phyloP scores from a whole-genome alignment of 1,140 invertebrate species.

The Nephila pilipes region DNA sequence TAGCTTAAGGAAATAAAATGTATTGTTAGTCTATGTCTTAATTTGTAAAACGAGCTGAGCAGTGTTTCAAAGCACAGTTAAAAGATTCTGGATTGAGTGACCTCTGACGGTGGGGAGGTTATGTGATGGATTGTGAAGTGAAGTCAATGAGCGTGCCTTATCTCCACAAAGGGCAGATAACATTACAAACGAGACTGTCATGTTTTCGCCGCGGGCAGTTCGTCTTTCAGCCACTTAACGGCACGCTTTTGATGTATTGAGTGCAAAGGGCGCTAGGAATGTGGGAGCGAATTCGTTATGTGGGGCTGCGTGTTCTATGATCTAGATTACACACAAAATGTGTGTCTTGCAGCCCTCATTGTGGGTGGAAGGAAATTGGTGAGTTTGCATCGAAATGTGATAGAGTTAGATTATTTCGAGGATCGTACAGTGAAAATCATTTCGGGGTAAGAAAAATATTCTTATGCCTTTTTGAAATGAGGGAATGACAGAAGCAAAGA shows the following conservation, averaged over 20 bases:
- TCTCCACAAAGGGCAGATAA: constrained; percentile 8
- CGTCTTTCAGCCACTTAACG: constrained; percentile 19
- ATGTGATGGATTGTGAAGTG: neutral
- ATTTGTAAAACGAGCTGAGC: no score
- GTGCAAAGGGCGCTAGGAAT: neutral
- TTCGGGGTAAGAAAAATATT: no score
- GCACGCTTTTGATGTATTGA: neutral
- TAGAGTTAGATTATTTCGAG: no score
- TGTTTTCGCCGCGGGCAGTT: neutral
- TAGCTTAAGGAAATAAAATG: no score
- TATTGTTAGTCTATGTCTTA: no score
- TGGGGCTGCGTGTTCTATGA: neutral
- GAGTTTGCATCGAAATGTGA: no score
- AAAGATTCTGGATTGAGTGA: neutral
- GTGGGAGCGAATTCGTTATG: neutral
- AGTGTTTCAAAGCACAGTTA: no score
- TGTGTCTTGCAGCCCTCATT: neutral
- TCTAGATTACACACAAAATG: neutral
- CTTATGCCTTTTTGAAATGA: no score
- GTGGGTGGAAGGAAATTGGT: neutral
- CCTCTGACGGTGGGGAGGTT: neutral
- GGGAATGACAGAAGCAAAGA: no score
- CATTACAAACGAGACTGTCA: neutral
- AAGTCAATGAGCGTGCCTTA: neutral
- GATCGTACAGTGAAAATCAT: no score